These are phyloP conservation scores for Apamea monoglypha DNA, from an alignment of 2,888 invertebrate species.

Conservation along the genomic window DNA sequence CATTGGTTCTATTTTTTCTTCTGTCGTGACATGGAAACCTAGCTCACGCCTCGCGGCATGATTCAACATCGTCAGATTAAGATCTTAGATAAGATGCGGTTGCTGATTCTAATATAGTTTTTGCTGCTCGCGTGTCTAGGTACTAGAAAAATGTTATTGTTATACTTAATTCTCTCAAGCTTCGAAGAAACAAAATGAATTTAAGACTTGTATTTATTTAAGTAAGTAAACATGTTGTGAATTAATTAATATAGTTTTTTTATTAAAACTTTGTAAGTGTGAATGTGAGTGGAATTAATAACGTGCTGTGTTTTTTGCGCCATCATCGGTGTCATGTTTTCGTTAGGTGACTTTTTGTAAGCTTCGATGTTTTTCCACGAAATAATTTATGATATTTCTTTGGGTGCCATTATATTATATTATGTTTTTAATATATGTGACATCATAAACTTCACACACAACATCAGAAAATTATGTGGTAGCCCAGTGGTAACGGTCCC, in stretches of 20 bases:
- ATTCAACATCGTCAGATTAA: constrained; percentile 51
- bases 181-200: constrained; percentile 29
- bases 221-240: constrained; percentile 34
- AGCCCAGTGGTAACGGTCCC: neutral
- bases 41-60: constrained; percentile 52
- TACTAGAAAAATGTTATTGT: constrained; percentile 66
- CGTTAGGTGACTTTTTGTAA: constrained; percentile 4
- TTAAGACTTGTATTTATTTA: constrained; percentile 9
- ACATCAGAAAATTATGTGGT: neutral
- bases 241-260: constrained; percentile 19
- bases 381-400: constrained; percentile 28
- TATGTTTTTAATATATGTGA: constrained; percentile 23
- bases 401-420: constrained; percentile 5
- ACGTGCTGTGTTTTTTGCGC: constrained; percentile 17
- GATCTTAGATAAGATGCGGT: constrained; percentile 60
- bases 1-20: constrained; percentile 12
- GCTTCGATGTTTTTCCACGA: constrained; percentile 19
- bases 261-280: neutral
- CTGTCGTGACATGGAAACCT: constrained; percentile 55
- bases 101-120: constrained; percentile 52
- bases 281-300: constrained; percentile 29
- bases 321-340: neutral
- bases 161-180: constrained; percentile 59
- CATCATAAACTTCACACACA: constrained; percentile 30
- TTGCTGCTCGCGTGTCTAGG: constrained; percentile 62